Evolutionary conservation across 2,113 vertebrate genomes (phyloP).

Genomic region (Cavia aperea): DNA sequence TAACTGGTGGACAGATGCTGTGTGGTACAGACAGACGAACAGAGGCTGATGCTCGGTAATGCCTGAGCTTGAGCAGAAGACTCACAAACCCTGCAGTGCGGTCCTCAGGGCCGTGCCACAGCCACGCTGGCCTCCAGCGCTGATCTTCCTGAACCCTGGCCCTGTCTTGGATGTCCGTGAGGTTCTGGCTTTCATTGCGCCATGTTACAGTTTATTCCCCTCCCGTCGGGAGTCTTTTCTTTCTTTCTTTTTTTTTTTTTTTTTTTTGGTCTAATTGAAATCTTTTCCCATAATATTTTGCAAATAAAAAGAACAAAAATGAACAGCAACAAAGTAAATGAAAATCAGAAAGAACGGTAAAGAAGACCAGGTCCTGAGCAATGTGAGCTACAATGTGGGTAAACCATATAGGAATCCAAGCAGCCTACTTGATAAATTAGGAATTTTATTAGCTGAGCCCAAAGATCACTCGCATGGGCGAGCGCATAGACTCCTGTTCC

Average conservation of each 20-base stretch:
- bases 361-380: not conserved
- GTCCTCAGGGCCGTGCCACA: not conserved
- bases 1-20: not conserved
- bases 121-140: too few species aligned
- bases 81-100: not conserved
- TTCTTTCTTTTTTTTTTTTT: not conserved
- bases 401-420: too few species aligned
- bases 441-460: too few species aligned
- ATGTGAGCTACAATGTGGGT: too few species aligned
- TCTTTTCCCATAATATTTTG: not conserved
- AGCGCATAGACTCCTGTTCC: too few species aligned
- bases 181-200: not conserved
- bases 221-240: not conserved
- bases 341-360: not conserved
- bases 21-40: not conserved
- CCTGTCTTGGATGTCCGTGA: not conserved
- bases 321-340: not conserved
- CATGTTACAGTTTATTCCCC: not conserved
- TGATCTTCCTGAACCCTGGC: not conserved
- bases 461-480: too few species aligned
- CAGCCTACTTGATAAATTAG: too few species aligned
- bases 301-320: not conserved
- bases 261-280: not conserved
- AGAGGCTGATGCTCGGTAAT: rapidly evolving
- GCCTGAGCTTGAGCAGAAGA: not conserved